These are phyloP conservation scores for Tetramorium alpestre DNA, from an alignment of 1,140 invertebrate species.

Conservation along the genomic window DNA sequence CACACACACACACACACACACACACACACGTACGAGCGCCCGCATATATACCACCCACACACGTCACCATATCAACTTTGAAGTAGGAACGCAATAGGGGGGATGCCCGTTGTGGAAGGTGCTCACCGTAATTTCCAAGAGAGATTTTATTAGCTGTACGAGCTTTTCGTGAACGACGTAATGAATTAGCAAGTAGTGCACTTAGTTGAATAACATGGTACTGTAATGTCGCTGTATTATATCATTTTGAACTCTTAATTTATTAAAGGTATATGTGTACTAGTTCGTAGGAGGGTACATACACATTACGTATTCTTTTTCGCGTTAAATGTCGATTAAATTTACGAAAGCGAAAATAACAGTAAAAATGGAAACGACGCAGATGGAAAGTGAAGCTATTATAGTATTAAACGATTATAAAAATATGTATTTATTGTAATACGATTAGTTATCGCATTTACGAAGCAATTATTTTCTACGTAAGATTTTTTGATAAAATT, in stretches of 20 bases:
- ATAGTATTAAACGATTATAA: background rate
- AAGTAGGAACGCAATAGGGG: slow-evolving; percentile 27
- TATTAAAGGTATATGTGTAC: background rate
- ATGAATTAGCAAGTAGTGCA: slow-evolving; percentile 48
- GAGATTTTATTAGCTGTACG: slow-evolving; percentile 55
- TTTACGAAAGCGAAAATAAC: background rate
- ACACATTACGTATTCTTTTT: background rate
- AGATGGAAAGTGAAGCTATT: background rate
- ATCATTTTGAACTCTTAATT: background rate
- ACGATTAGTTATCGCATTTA: background rate
- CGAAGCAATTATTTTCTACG: background rate
- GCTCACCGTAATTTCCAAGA: slow-evolving; percentile 43
- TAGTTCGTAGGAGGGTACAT: no score
- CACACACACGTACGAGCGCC: no score
- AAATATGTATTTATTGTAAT: background rate
- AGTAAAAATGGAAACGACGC: background rate
- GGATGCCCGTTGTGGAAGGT: slow-evolving; percentile 35
- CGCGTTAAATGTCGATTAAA: background rate
- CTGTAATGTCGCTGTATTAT: background rate
- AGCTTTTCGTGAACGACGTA: slow-evolving; percentile 47
- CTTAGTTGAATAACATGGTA: slow-evolving; percentile 28
- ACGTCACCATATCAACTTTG: slow-evolving; percentile 35
- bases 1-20: no score
- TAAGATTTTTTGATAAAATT: background rate
- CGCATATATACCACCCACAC: background rate